Evolutionary conservation across 2,888 invertebrate species (phyloP), one percentile per base, ranked within the genome.

Genomic region (Byasa hedistus): DNA sequence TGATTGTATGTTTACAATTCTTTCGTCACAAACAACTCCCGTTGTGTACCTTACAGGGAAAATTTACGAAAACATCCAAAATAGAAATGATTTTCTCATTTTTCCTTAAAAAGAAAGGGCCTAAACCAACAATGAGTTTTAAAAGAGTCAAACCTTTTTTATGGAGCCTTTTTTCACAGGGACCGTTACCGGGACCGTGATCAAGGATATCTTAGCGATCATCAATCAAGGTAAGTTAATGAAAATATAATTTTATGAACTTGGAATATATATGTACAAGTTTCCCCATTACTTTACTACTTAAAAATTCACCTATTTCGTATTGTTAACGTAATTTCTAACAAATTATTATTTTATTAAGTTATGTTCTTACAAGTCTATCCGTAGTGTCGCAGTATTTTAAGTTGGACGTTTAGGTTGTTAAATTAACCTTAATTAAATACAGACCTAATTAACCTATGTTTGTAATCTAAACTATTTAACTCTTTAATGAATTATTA

Each of bases 131-230:
- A 62, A 60, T 57, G 58, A 58, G 44, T 22, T 54, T 54, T 54
- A 23, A n/a, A 54, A 54, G 52, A 23, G n/a, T 54, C 21, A 54
- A 54, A 54, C 52, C 22, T 54, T 54, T 54, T 54, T 54, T 22
- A 54, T n/a, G 3, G 15, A 54, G 23, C 21, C n/a, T 22, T 22
- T 52, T 48, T 72, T 69, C 68, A 59, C 77, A 91, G 91, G 76
- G 90, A 91, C 63, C 83, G 91, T 32, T 75, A 83, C 17, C 77
- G 89, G 63, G 91, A 91, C 69, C 84, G 90, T 58, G 91, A 91
- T 71, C 91, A 91, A 77, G 96, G 96, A 70, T 96, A 96, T 81
- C 92, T 96, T 66, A 96, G 96, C 78, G 96, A 96, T 81, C 96
- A 96, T 80, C 96, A 96, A 81, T 95, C 96, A 74, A 94, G 95